Conservation (phyloP, 2,888 invertebrate genomes). For the Trichopria drosophilae region DNA sequence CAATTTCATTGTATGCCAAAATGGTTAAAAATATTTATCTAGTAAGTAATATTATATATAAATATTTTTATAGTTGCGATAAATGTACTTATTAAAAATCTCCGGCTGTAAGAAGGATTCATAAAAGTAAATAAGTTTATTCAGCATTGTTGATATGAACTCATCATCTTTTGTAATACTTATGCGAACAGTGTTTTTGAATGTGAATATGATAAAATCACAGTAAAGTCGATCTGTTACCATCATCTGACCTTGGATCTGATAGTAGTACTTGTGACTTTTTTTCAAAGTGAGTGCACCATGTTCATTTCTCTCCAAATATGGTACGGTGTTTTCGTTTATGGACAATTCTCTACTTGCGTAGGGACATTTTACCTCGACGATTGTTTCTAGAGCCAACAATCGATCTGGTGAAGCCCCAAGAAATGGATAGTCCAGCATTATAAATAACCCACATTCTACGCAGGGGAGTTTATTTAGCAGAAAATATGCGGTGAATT, state of each 20-base stretch:
- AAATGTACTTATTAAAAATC: conserved; percentile 31
- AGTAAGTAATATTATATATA: too few relatives aligned
- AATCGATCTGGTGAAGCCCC: conserved; percentile 31
- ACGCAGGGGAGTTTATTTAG: background rate
- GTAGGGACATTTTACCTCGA: conserved; percentile 29
- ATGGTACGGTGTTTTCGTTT: conserved; percentile 12
- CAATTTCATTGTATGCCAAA: too few relatives aligned
- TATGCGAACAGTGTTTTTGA: conserved; percentile 15
- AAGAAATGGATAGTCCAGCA: conserved; percentile 18
- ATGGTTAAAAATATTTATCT: too few relatives aligned
- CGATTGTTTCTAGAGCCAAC: conserved; percentile 17
- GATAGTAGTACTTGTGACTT: conserved; percentile 31
- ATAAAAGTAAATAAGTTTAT: conserved; percentile 28
- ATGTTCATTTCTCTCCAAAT: conserved; percentile 3
- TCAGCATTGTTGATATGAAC: conserved; percentile 29
- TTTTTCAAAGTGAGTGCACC: conserved; percentile 23
- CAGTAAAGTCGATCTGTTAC: conserved; percentile 31
- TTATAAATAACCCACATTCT: conserved; percentile 27
- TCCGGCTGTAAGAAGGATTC: conserved; percentile 30
- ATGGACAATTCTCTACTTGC: conserved; percentile 1
- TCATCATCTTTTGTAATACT: conserved; percentile 26
- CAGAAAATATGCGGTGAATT: background rate
- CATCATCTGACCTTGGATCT: conserved; percentile 36
- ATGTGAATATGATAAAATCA: conserved; percentile 32
- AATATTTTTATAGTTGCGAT: conserved; percentile 5